These are phyloP conservation scores for Frieseomelitta varia DNA, from an alignment of 1,140 invertebrate genomes.

Conservation along the genomic window DNA sequence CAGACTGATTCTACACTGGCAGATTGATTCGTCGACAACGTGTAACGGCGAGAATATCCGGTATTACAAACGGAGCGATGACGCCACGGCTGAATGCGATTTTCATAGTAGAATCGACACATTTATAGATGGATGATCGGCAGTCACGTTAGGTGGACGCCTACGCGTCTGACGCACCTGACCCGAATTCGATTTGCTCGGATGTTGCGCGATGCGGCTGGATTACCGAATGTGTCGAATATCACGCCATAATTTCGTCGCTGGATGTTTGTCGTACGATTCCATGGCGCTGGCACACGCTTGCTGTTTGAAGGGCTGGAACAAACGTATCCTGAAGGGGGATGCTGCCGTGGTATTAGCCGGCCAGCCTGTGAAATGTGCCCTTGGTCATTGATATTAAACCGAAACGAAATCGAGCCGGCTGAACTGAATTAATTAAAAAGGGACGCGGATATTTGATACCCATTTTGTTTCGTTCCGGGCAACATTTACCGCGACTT, in stretches of 20 bases:
- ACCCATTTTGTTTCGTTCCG: neutral
- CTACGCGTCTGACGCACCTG: conserved; percentile 2
- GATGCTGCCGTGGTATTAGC: conserved; percentile 15
- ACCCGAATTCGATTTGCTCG: conserved; percentile 41
- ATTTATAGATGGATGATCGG: neutral
- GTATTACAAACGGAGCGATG: neutral
- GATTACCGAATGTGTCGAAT: conserved; percentile 48
- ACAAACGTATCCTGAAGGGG: conserved; percentile 2
- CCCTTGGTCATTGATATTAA: neutral
- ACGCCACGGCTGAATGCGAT: too few species aligned
- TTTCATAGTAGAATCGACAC: neutral
- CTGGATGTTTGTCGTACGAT: conserved; percentile 35
- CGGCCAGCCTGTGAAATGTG: neutral
- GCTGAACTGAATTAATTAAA: neutral
- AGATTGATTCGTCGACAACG: neutral
- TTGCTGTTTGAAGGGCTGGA: conserved; percentile 26
- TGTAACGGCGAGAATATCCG: neutral
- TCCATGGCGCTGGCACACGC: neutral
- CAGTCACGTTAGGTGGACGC: neutral
- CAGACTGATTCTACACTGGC: too few species aligned
- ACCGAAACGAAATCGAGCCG: neutral
- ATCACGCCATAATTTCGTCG: conserved; percentile 48
- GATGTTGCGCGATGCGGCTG: conserved; percentile 34
- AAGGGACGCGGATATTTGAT: neutral
- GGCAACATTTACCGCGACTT: neutral